Evolutionary conservation across 2,113 vertebrate genomes (phyloP), one percentile per base, ranked within the genome.

Genomic region (Poicephalus meyeri): DNA sequence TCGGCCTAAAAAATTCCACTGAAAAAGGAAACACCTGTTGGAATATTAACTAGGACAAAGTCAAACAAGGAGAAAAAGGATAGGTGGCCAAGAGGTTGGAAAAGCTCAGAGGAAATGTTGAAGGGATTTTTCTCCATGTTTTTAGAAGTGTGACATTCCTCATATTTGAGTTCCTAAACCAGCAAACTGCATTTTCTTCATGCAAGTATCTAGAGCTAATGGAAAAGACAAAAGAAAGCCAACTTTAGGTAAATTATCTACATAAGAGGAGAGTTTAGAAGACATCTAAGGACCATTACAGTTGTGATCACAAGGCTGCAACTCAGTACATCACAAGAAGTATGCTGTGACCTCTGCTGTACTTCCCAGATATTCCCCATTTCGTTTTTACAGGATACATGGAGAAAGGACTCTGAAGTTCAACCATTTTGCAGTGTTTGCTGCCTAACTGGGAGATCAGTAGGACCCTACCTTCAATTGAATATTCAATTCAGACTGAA

Each of bases 21-120:
- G 89, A 73, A 96, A 96, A 96, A 96, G 93, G 96, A 96, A 97
- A 97, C 96, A 97, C 96, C 96, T 97, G 96, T 96, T 97, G 93
- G 91, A 96, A 96, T 97, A 95, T 97, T 96, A 97, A 96, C 96
- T 89, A 91, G 96, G 96, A 79, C 95, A 96, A 97, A 97, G 96
- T 97, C 96, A 95, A 69, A 91, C 93, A 96, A 97, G 96, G 96
- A 96, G 96, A 96, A 93, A 91, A 83, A 93, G 72, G 91, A 49
- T 41, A 94, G 95, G 91, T 94, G 95, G 95, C 95, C 95, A 85
- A 92, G 77, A 56, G 83, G 88, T 84, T 37, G 80, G 73, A 50
- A 93, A 91, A 90, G 9, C 52, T 3, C 80, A 20, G 31, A 55
- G 86, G 91, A 97, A 95, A 77, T 3, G n/a, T 61, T 46, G 83